Evolutionary conservation across 2,113 vertebrate species (phyloP).

Genomic region (Ailuropoda melanoleuca): DNA sequence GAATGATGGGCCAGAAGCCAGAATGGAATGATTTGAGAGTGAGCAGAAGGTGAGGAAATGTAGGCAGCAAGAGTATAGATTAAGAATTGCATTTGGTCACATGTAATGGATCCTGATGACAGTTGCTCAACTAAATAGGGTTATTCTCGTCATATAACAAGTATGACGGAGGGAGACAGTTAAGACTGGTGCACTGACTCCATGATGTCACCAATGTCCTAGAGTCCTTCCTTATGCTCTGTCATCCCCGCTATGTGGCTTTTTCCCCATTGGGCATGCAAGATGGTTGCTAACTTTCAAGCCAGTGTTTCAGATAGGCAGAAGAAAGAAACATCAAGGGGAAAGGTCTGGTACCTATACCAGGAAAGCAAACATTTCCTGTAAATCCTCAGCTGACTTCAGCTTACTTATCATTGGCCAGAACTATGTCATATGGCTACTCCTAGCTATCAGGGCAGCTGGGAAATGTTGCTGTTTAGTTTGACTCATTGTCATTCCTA

Average conservation of each 20-base stretch:
- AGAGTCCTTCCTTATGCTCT: slow-evolving; percentile 3
- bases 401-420: not conserved
- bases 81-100: not conserved
- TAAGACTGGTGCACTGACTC: not conserved
- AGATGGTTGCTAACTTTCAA: not conserved
- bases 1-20: slow-evolving; percentile 9
- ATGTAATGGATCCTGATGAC: not conserved
- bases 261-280: not conserved
- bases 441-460: not conserved
- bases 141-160: slow-evolving; percentile 34
- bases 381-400: not conserved
- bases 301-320: not conserved
- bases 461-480: not conserved
- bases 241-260: not conserved
- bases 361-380: not conserved
- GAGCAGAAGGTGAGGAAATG: not conserved
- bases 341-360: not conserved
- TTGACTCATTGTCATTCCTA: not conserved
- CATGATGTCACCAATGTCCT: not conserved
- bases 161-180: not conserved
- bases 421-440: not conserved
- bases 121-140: not conserved
- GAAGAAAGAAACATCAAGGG: not conserved
- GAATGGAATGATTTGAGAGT: not conserved
- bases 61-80: not conserved